Conservation (phyloP, 1,140 invertebrate genomes). For the Heliconius eleuchia region DNA sequence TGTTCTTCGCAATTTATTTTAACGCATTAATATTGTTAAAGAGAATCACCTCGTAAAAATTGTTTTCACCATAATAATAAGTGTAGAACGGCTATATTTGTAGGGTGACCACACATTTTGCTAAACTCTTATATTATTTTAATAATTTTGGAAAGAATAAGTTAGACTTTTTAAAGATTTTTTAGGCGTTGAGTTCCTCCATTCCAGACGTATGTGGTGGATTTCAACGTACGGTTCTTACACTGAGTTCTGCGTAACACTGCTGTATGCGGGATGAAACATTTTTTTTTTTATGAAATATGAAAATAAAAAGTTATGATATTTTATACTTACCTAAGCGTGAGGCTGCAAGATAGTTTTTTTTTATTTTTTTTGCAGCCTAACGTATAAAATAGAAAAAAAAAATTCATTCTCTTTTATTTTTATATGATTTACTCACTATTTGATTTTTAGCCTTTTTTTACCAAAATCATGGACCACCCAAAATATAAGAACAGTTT, state of each 20-base stretch:
- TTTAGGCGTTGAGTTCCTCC: not conserved
- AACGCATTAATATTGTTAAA: slow-evolving; percentile 46
- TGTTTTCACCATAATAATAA: slow-evolving; percentile 53
- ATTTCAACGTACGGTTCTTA: no score
- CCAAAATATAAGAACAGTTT: slow-evolving; percentile 40
- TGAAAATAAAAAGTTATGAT: no score
- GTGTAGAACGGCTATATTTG: slow-evolving; percentile 26
- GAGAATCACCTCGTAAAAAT: slow-evolving; percentile 58
- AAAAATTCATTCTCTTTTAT: no score
- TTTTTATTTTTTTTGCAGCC: no score
- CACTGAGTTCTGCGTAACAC: no score
- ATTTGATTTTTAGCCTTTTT: no score
- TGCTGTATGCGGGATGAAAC: no score
- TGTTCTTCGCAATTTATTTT: slow-evolving; percentile 18
- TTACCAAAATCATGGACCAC: not conserved
- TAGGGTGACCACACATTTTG: slow-evolving; percentile 31
- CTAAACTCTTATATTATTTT: not conserved
- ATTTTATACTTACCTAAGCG: no score
- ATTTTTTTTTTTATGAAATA: no score
- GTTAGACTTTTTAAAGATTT: not conserved
- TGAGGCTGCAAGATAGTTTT: no score
- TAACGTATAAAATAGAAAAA: no score
- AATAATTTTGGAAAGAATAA: not conserved
- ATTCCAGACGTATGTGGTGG: not conserved
- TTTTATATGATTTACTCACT: no score